Conservation (phyloP, 2,888 invertebrate species). For the Zygaena filipendulae region DNA sequence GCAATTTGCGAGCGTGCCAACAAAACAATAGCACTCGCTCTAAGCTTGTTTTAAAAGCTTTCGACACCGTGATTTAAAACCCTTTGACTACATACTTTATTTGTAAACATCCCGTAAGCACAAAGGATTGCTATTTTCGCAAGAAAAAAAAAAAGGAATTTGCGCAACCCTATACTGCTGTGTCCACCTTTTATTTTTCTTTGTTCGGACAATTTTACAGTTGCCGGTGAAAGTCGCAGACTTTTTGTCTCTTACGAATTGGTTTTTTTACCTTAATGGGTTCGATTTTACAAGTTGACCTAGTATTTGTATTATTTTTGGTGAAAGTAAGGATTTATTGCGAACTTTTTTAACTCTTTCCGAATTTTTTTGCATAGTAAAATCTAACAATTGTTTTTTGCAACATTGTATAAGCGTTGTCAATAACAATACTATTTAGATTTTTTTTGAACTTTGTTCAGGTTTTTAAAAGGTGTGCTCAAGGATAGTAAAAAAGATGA, state of each 20-base stretch:
- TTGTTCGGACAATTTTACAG: slow-evolving; percentile 25
- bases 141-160: slow-evolving; percentile 44
- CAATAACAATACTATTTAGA: too few relatives aligned
- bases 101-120: slow-evolving; percentile 58
- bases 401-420: too few relatives aligned
- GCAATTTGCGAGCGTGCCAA: slow-evolving; percentile 60
- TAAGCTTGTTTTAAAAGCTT: slow-evolving; percentile 65
- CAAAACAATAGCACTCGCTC: slow-evolving; percentile 61
- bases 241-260: slow-evolving; percentile 18
- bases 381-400: slow-evolving; percentile 18
- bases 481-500: too few relatives aligned
- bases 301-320: slow-evolving; percentile 34
- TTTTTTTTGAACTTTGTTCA: too few relatives aligned
- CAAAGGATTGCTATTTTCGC: slow-evolving; percentile 49
- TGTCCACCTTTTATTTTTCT: slow-evolving; percentile 42
- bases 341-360: slow-evolving; percentile 45
- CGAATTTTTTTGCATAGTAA: slow-evolving; percentile 27
- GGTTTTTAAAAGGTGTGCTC: too few relatives aligned
- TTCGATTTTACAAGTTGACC: slow-evolving; percentile 25
- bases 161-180: slow-evolving; percentile 58
- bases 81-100: slow-evolving; percentile 62
- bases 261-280: slow-evolving; percentile 34
- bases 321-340: slow-evolving; percentile 47
- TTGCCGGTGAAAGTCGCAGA: slow-evolving; percentile 39
- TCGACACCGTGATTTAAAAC: slow-evolving; percentile 66